phyloP scores from a whole-genome alignment of 2,113 vertebrate species.

The Gallinago media region DNA sequence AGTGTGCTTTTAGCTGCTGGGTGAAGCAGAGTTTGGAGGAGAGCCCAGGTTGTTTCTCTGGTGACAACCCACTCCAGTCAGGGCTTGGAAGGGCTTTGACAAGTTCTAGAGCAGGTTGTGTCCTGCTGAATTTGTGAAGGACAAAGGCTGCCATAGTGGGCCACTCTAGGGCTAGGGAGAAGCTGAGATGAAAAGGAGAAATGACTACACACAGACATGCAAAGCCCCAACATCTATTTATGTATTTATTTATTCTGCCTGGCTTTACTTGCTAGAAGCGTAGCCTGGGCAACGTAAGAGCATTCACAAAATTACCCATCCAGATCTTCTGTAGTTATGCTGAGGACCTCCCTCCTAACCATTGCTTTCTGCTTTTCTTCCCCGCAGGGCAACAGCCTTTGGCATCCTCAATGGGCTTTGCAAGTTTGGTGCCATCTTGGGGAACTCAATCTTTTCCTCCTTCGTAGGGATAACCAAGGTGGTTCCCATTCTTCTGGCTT shows the following conservation, averaged over 20 bases:
- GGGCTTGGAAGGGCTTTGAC: neutral
- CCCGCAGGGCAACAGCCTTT: conserved; percentile 90
- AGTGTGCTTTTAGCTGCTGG: neutral
- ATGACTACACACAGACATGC: neutral
- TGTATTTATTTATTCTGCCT: neutral
- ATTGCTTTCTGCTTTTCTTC: conserved; percentile 15
- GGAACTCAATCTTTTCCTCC: conserved; percentile 94
- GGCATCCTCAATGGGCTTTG: conserved; percentile 93
- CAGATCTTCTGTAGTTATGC: neutral
- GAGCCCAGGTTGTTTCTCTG: neutral
- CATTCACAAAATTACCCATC: neutral
- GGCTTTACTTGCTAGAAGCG: neutral
- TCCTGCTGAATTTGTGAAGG: neutral
- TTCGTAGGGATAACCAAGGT: conserved; percentile 95
- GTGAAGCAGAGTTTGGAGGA: neutral
- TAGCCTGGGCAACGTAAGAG: neutral
- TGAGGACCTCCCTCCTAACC: neutral
- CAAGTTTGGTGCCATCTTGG: conserved; percentile 92
- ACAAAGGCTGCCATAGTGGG: neutral
- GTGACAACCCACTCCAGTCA: neutral
- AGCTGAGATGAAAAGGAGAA: neutral
- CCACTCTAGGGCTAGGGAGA: neutral
- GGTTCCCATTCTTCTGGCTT: conserved; percentile 94
- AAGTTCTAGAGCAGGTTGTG: neutral
- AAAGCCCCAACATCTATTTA: neutral